phyloP scores from a whole-genome alignment of 2,113 vertebrate species.

The Suricata suricatta region DNA sequence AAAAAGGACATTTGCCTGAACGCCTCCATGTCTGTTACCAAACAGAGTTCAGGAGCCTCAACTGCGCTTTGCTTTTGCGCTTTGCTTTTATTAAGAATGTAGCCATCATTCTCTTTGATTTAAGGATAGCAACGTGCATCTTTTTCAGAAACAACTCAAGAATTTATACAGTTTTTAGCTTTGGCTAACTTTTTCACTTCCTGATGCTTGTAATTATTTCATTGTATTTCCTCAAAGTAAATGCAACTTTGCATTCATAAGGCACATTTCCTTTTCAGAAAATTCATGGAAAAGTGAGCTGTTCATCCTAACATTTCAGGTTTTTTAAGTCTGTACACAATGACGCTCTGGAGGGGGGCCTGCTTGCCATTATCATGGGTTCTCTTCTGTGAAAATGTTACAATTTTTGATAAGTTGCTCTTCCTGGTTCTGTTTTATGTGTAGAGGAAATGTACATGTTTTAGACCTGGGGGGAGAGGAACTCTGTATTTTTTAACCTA shows the following conservation, averaged over 20 bases:
- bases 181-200: not conserved
- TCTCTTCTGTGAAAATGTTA: not conserved
- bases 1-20: not conserved
- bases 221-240: not conserved
- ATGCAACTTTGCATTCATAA: not conserved
- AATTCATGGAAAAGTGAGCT: not conserved
- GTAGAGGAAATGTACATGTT: not conserved
- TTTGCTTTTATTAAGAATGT: not conserved
- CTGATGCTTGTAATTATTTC: not conserved
- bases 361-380: not conserved
- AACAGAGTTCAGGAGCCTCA: not conserved
- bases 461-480: not conserved
- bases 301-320: not conserved
- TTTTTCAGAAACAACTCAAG: not conserved
- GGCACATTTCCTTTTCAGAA: not conserved
- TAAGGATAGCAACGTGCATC: not conserved
- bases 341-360: not conserved
- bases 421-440: constrained; percentile 17
- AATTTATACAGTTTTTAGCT: not conserved
- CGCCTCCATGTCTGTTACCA: not conserved
- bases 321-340: not conserved
- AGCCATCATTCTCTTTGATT: not conserved
- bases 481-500: not conserved
- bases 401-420: not conserved
- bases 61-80: not conserved